Conservation (phyloP, 2,797 vertebrate genomes). For the Rhabdomys pumilio region DNA sequence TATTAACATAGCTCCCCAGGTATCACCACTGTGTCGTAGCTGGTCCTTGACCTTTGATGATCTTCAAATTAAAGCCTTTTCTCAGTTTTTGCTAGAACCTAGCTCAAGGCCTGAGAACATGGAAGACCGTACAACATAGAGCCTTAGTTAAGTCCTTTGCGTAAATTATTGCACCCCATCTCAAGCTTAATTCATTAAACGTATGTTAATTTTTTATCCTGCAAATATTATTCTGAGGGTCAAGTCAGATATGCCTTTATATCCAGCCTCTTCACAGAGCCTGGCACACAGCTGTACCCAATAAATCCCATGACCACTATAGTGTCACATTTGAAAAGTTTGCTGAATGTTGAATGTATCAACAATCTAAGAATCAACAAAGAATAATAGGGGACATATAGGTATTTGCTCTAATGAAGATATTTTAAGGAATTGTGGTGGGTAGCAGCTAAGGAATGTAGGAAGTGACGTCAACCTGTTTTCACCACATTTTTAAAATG, state of each 20-base stretch:
- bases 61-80: slow-evolving; percentile 24
- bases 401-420: not conserved
- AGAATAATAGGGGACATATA: not conserved
- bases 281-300: not conserved
- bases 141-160: slow-evolving; percentile 13
- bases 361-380: slow-evolving; percentile 52
- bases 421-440: not conserved
- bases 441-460: not conserved
- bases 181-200: not conserved
- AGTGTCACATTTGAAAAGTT: slow-evolving; percentile 23
- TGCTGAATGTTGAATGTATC: not conserved
- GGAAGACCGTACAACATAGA: not conserved
- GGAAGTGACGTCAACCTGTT: not conserved
- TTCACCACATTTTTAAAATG: slow-evolving; percentile 52
- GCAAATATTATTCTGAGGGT: slow-evolving; percentile 45
- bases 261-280: not conserved
- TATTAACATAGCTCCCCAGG: not conserved
- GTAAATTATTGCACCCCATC: not conserved
- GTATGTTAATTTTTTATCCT: slow-evolving; percentile 16
- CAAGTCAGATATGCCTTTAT: slow-evolving; percentile 9
- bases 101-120: not conserved
- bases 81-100: not conserved
- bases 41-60: not conserved
- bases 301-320: not conserved
- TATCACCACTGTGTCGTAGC: not conserved